Conservation (phyloP, 2,113 vertebrate genomes). For the Mus spicilegus region DNA sequence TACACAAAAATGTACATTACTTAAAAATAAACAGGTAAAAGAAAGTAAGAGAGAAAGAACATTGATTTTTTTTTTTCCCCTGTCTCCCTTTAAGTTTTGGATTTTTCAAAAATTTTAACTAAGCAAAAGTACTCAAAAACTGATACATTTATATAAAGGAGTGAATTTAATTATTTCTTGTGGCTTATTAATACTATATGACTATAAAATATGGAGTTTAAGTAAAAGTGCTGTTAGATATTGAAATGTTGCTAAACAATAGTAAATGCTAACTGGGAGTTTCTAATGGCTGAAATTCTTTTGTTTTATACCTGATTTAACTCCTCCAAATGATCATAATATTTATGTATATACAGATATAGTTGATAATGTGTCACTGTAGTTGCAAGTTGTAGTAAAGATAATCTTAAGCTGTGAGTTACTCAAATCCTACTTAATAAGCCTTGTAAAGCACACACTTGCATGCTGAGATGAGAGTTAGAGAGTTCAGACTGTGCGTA, state of each 20-base stretch:
- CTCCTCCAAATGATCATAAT: background rate
- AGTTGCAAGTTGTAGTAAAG: background rate
- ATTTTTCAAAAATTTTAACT: slow-evolving; percentile 23
- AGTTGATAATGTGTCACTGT: background rate
- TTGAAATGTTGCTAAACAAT: slow-evolving; percentile 23
- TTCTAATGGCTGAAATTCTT: slow-evolving; percentile 21
- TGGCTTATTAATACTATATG: background rate
- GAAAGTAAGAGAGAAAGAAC: background rate
- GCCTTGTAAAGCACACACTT: background rate
- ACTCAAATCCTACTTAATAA: slow-evolving; percentile 2
- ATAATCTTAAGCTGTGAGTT: slow-evolving; percentile 55
- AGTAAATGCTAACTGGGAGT: background rate
- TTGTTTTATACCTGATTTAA: slow-evolving; percentile 18
- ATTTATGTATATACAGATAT: background rate
- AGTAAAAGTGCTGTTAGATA: background rate
- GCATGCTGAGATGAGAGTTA: background rate
- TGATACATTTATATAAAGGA: slow-evolving; percentile 33
- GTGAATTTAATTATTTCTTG: slow-evolving; percentile 45
- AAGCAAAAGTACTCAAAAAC: slow-evolving; percentile 49
- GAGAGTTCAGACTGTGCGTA: background rate
- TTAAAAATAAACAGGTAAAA: background rate
- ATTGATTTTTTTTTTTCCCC: background rate
- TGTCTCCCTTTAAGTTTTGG: slow-evolving; percentile 15
- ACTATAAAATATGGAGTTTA: slow-evolving; percentile 36
- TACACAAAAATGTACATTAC: background rate